Conservation (phyloP, 2,113 vertebrate genomes). For the Anguilla rostrata region DNA sequence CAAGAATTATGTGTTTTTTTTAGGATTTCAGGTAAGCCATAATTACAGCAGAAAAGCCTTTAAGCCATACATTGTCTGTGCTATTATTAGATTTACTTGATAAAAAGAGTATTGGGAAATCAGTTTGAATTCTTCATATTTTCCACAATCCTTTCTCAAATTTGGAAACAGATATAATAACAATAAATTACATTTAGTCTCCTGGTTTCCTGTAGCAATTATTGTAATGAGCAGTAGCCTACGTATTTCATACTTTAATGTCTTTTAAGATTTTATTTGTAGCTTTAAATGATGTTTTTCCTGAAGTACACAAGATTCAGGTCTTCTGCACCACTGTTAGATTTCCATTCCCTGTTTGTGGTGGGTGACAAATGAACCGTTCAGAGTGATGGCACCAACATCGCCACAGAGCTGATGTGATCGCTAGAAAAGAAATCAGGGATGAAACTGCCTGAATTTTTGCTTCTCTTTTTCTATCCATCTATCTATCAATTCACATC, state of each 20-base stretch:
- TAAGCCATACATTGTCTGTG: background rate
- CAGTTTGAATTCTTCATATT: background rate
- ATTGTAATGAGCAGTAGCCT: conserved; percentile 21
- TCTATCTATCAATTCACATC: background rate
- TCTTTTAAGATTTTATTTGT: conserved; percentile 22
- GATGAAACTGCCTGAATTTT: conserved; percentile 26
- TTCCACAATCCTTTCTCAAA: background rate
- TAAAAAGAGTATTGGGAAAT: background rate
- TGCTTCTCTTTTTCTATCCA: conserved; percentile 18
- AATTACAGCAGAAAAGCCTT: background rate
- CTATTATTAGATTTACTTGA: background rate
- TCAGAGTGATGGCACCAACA: conserved; percentile 53
- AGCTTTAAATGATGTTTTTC: conserved; percentile 38
- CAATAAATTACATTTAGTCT: conserved; percentile 9
- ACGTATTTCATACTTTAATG: conserved; percentile 23
- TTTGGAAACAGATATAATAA: background rate
- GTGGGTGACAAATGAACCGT: conserved; percentile 42
- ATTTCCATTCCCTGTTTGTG: conserved; percentile 51
- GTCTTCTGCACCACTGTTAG: conserved; percentile 20
- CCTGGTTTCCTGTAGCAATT: conserved; percentile 23
- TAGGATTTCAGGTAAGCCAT: background rate
- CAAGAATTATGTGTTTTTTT: background rate
- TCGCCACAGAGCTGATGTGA: conserved; percentile 51
- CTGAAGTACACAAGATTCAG: conserved; percentile 33
- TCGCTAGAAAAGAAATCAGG: conserved; percentile 55